Evolutionary conservation across 2,113 vertebrate genomes (phyloP), one percentile per base, ranked within the genome.

Genomic region (Limnothrissa miodon): DNA sequence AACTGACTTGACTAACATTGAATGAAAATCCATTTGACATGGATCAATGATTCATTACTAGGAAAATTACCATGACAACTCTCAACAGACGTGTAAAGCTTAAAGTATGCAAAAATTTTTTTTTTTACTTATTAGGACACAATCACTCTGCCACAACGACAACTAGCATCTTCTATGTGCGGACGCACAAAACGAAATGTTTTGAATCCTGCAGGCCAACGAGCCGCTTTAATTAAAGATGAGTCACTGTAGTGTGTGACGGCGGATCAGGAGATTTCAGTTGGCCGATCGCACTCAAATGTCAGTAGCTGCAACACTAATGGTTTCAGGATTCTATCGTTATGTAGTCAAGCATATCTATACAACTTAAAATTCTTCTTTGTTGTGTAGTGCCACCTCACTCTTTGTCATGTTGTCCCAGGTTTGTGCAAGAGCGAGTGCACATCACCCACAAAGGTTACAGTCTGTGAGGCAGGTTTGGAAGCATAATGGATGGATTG

Each of bases 381-480:
- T 36, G 29, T 13, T 13, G 25, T 74, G 66, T 33, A 29, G 29
- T 74, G 33, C 66, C 66, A 74, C 66, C 66, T 74, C 66, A 74
- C 66, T 36, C 66, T 36, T 15, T 74, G 66, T 74, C 66, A 74
- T 74, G 33, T 36, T 74, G 66, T 33, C 29, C 66, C 29, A 36
- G 66, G 66, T 29, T 70, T 74, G 66, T 15, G 4, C 36, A 74
- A 74, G 66, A 36, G 10, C 36, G 66, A 29, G 66, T 2, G 5
- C 66, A 74, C 13, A 74, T 36, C 66, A 74, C 66, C 66, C 66
- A 74, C 66, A 74, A 36, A 33, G 10, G 36, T 29, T 74, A 74
- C 66, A 74, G 66, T 39, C 21, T 23, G 51, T 23, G 51, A 56
- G 51, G 51, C 46, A n/a, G 21, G 51, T 0, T 56, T 56, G 21